phyloP scores from a whole-genome alignment of 2,113 vertebrate species.

The Amphilophus citrinellus region DNA sequence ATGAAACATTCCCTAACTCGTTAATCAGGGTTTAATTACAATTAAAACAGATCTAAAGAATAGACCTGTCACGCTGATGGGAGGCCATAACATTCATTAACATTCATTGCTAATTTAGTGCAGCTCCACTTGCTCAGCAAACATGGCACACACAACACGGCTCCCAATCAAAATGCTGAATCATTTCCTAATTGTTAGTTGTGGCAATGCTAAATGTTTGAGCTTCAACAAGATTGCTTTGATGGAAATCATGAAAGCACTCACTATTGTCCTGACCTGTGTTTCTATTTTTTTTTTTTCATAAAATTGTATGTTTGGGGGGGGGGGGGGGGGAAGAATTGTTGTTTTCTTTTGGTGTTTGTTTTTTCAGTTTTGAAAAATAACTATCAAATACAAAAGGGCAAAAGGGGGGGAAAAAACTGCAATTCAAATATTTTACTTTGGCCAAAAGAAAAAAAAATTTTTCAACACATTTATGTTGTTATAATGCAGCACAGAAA shows the following conservation, averaged over 20 bases:
- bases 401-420: background rate
- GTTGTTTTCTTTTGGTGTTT: background rate
- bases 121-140: constrained; percentile 64
- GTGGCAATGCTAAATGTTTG: constrained; percentile 49
- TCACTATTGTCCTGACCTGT: constrained; percentile 26
- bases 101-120: constrained; percentile 65
- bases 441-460: background rate
- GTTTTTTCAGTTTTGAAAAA: background rate
- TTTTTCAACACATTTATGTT: constrained; percentile 6
- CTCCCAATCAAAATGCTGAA: constrained; percentile 74
- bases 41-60: constrained; percentile 78
- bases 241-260: constrained; percentile 44
- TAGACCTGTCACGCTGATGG: constrained; percentile 78
- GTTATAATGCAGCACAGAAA: background rate
- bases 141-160: constrained; percentile 59
- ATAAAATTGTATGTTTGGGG: background rate
- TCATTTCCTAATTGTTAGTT: constrained; percentile 74
- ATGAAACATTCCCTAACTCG: constrained; percentile 62
- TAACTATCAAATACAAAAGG: constrained; percentile 4
- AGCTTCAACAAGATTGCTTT: constrained; percentile 32
- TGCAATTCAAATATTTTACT: background rate
- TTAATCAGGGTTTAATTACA: constrained; percentile 81
- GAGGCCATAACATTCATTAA: constrained; percentile 79
- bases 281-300: background rate
- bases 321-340: no score